Base-by-base conservation (phyloP, 2,888 invertebrate genomes). In the Melinaea menophilus region DNA sequence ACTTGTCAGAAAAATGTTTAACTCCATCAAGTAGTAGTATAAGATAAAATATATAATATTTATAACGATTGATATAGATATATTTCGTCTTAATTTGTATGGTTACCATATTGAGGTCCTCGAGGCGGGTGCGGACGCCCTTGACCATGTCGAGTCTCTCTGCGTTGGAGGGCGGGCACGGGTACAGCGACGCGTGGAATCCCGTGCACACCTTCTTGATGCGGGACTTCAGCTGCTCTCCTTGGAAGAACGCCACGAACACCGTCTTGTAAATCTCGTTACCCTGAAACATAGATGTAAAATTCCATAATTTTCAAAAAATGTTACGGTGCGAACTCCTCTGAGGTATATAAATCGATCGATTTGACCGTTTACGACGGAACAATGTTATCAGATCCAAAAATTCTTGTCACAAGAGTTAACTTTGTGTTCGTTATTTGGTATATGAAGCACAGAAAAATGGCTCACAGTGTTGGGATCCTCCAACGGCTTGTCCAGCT, bases 181-280 rank as follows among this genome's bases (percentile, higher is more conserved):
- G 97, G 88, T 98, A 98, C 67, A 98, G 90, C 3, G 97, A 96
- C 3, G 98, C 98, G 75, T 97, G 95, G 88, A 97, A 98, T 1
- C 98, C 98, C 71, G 96, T 95, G 90, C 97, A 98, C 55, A 98
- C 97, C 86, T 98, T 98, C 91, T 96, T 97, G 68, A 98, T 97
- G 71, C 97, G 94, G 0, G 94, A 93, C 88, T 97, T 97, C 62
- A 98, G 91, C 78, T 97, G 97, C 74, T 98, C 97, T 56, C 98
- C 98, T 95, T 98, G 95, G 92, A 95, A 95, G 92, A 95, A 95
- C 45, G 95, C 95, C 63, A 95, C 95, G 91, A 98, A 98, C 55
- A 97, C 98, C 2, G 95, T 95, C 89, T 98, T 98, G 91, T 94
- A 94, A 69, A 97, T 95, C 77, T 95, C 93, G 78, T 96, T 96